Conservation (phyloP, 2,797 vertebrate genomes). For the Thaleichthys pacificus region DNA sequence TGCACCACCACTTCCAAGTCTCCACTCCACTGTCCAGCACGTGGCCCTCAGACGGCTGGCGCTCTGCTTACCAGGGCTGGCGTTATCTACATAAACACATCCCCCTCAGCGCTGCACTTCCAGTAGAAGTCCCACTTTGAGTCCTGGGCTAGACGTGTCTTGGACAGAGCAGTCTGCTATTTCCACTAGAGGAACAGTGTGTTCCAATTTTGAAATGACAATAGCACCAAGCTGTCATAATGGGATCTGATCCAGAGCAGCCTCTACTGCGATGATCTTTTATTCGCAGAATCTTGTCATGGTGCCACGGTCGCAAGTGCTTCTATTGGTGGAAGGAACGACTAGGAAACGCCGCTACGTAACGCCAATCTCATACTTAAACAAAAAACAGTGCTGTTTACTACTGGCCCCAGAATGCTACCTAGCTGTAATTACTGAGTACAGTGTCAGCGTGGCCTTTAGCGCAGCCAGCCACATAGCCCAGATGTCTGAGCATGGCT, state of each 20-base stretch:
- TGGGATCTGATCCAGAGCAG: slow-evolving; percentile 45
- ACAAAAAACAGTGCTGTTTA: slow-evolving; percentile 25
- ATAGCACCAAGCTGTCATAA: slow-evolving; percentile 55
- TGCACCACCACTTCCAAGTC: slow-evolving; percentile 4
- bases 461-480: slow-evolving; percentile 21
- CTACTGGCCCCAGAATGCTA: slow-evolving; percentile 26
- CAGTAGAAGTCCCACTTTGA: slow-evolving; percentile 11
- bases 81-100: slow-evolving; percentile 42
- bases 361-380: not conserved
- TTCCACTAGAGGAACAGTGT: slow-evolving; percentile 59
- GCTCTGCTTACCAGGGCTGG: slow-evolving; percentile 6
- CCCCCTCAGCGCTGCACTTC: slow-evolving; percentile 42
- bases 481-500: slow-evolving; percentile 45
- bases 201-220: slow-evolving; percentile 62
- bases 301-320: slow-evolving; percentile 7
- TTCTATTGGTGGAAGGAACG: not conserved
- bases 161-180: slow-evolving; percentile 42
- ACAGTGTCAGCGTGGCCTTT: slow-evolving; percentile 45
- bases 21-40: slow-evolving; percentile 7
- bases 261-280: slow-evolving; percentile 50
- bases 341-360: not conserved
- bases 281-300: slow-evolving; percentile 48
- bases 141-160: slow-evolving; percentile 5
- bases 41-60: slow-evolving; percentile 11
- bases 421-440: slow-evolving; percentile 52